Evolutionary conservation across 1,140 invertebrate genomes (phyloP), one percentile per base, ranked within the genome.

Genomic region (Temnothorax longispinosus): DNA sequence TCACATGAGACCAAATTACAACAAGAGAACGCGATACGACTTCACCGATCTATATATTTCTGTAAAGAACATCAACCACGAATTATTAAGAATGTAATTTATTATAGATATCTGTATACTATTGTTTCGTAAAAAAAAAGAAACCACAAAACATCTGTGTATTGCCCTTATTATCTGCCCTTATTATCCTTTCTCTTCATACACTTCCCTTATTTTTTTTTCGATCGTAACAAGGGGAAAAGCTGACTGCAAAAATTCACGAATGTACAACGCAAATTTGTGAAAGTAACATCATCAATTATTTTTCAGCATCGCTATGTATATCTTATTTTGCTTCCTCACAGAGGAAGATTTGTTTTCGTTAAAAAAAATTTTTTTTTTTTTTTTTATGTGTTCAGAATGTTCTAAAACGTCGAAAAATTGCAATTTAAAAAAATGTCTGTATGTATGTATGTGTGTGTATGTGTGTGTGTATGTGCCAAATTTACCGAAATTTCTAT

Each of bases 61-160:
- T 92, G 91, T 92, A 92, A 92, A 92, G 89, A 82, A 90, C 44
- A 52, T 92, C 86, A 88, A 87, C 84, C 84, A 91, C 89, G 82
- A 92, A 92, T 92, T 91, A 92, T 86, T 91, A 91, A 76, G 72
- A 72, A 91, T 90, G 91, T 86, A 87, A 92, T 91, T 90, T 92
- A 92, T 87, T 88, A 92, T 92, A 92, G 89, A 92, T 90, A 92
- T 89, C 87, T 92, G 92, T 92, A 92, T 87, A 91, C 86, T 92
- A 92, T 92, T 92, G 92, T 92, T 92, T 92, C 89, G 82, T 92
- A 54, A 54, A 92, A 75, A 21, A 82, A 47, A 50, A 56, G 54
- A 54, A 84, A 74, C 3, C n/a, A 56, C 21, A 69, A 67, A 44
- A 56, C 27, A 21, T 47, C 11, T 35, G 52, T n/a, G 52, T 10